Base-by-base conservation (phyloP, 2,797 vertebrate species). In the Anguilla obscura region DNA sequence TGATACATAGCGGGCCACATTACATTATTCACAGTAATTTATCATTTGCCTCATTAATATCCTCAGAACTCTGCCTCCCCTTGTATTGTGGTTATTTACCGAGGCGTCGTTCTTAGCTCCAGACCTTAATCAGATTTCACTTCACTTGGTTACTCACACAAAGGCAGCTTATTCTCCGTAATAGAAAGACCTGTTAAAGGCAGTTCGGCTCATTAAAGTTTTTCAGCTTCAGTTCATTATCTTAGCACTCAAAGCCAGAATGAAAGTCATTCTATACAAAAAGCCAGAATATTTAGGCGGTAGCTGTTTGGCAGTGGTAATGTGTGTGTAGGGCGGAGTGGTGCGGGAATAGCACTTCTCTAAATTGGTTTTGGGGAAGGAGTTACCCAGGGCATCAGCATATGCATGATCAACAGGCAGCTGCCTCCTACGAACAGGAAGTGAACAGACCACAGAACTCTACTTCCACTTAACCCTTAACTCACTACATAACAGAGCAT, bases 391-490 rank as follows among this genome's bases (percentile, higher is more conserved):
- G 88, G 87, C 87, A 63, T 56, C 85, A n/a, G 86, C 40, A 92
- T 88, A 90, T 88, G 90, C 79, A 89, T 90, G 90, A 85, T 87
- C 85, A 91, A 90, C 87, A 88, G 85, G 89, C 90, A 92, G 85
- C 84, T 84, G 87, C 85, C 88, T 40, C 50, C 87, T 80, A 87
- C 87, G 88, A 89, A 84, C 89, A 90, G 91, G 91, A 93, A 93
- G 92, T 92, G 85, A 91, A 91, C 87, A 90, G 88, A 89, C 89
- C 87, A 88, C 91, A 92, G 88, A 92, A 90, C 89, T 86, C 86
- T 87, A 95, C 94, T 96, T 96, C 96, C 96, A 94, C 94, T 93
- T 95, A 93, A 94, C 91, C 90, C 94, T 93, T 92, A 90, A 89
- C 87, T 92, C 86, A 82, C n/a, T 21, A n/a, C 79, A 33, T 7